Base-by-base conservation (phyloP, 2,797 vertebrate genomes). In the Pagetopsis macropterus region DNA sequence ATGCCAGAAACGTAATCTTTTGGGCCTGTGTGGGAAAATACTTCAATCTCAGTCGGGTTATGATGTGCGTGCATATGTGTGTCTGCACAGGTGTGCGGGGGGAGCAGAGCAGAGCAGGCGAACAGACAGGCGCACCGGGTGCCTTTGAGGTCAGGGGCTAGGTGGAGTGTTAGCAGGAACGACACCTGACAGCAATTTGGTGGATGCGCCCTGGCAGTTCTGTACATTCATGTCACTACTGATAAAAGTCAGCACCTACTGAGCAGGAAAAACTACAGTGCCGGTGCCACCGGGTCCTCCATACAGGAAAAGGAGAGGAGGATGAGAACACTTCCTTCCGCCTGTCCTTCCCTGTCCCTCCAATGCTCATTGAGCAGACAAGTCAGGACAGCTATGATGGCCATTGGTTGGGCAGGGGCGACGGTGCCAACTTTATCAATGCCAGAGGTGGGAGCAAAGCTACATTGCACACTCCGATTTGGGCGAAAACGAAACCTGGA, bases 141-240 rank as follows among this genome's bases (percentile, higher is more conserved):
- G 78, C 88, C 89, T 89, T 88, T 89, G 89, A 91, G 90, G 89
- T 92, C 87, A 93, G 84, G 87, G 89, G 83, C 87, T 87, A 87
- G 87, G 84, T 93, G 85, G 93, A 93, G 92, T 88, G 89, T 93
- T 91, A 92, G 88, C 90, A 5, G 87, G 91, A 89, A 88, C 74
- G 91, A 93, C 92, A 93, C 91, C 91, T 93, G 92, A 93, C 87
- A 90, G 89, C 88, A 58, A 81, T 84, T 75, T 64, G 80, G 84
- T 46, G 89, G 89, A 94, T 94, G 88, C 44, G 82, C 77, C 87
- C 86, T 93, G 93, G 92, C 92, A 94, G 87, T 92, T 93, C 91
- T 92, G 91, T 94, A 93, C 87, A 88, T 91, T 83, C 80, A 73
- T 76, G 93, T 94, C 93, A 93, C 79, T 87, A 27, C 82, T 23